Base-by-base conservation (phyloP, 2,797 vertebrate species). In the Scolopax bukidnonensis region DNA sequence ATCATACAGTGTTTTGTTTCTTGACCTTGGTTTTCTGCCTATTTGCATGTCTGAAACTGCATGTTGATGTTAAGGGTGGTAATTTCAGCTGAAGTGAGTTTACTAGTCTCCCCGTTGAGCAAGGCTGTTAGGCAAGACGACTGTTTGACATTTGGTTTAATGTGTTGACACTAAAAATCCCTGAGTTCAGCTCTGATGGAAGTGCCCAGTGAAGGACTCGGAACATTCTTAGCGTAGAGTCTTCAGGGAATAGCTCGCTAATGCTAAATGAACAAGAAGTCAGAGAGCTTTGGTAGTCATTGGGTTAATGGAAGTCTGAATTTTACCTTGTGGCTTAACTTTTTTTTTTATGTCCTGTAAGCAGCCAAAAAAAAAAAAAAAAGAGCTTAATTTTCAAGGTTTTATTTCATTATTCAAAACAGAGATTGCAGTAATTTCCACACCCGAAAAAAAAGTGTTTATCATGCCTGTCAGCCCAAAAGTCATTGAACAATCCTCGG, bases 91-190 rank as follows among this genome's bases (percentile, higher is more conserved):
- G 78, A 96, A 93, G 78, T 25, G 56, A 94, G 56, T 43, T 92
- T 89, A 27, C 71, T 76, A 48, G 60, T 41, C 45, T 94, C 60
- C 51, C 38, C 3, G 1, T 91, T 45, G 48, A 96, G 63, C 63
- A 67, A 79, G 63, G 65, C 78, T 93, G 76, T 77, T 85, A 95
- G 89, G 80, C 92, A 93, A 94, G 92, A 79, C 64, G 84, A 76
- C 89, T 84, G 73, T 33, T 82, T 97, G 87, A 93, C 88, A 91
- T 93, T 97, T 92, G 60, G 65, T 89, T 96, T 92, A 94, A 96
- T 96, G 75, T 86, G 84, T 96, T 96, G 90, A 95, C 75, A 67
- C 81, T 87, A 75, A 94, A 96, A 94, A 64, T 74, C 79, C 41
- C 78, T 50, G 91, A 84, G 48, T 94, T 96, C 81, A 88, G 63